These are phyloP conservation scores for Manis crassicaudata DNA, from an alignment of 2,797 vertebrate genomes.

Conservation along the genomic window DNA sequence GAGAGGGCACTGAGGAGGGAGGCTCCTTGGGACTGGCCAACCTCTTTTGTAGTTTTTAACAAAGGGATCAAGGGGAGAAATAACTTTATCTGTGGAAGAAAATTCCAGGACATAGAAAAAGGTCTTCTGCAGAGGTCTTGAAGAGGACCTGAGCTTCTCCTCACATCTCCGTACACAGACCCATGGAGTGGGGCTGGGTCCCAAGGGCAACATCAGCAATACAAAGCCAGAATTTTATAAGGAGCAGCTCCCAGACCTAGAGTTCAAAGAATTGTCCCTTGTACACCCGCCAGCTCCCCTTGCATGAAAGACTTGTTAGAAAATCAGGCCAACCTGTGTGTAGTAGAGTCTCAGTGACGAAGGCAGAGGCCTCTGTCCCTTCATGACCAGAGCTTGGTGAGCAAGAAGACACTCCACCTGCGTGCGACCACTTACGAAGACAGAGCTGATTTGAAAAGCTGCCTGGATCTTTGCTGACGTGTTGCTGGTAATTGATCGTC, in stretches of 20 bases:
- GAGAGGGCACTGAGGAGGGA: background rate
- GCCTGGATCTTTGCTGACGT: background rate
- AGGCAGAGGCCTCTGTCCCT: background rate
- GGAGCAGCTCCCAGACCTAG: background rate
- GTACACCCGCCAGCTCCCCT: background rate
- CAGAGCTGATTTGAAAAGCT: background rate
- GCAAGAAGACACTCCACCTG: background rate
- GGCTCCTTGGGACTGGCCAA: background rate
- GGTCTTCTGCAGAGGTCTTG: background rate
- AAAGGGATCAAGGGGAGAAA: slow-evolving; percentile 23
- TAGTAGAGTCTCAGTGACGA: background rate
- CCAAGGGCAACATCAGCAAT: background rate
- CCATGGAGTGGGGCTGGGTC: background rate
- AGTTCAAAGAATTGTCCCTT: background rate
- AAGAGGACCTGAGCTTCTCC: background rate
- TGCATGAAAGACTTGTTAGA: background rate
- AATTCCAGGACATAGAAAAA: slow-evolving; percentile 44
- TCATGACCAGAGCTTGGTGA: background rate
- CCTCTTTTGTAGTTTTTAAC: slow-evolving; percentile 19
- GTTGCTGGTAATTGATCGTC: background rate
- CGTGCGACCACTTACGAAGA: background rate
- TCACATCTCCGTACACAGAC: background rate
- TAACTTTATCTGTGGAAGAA: slow-evolving; percentile 60
- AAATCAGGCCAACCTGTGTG: slow-evolving; percentile 12
- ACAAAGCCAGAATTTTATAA: background rate